Evolutionary conservation across 2,113 vertebrate species (phyloP), one percentile per base, ranked within the genome.

Genomic region (Pimephales promelas): DNA sequence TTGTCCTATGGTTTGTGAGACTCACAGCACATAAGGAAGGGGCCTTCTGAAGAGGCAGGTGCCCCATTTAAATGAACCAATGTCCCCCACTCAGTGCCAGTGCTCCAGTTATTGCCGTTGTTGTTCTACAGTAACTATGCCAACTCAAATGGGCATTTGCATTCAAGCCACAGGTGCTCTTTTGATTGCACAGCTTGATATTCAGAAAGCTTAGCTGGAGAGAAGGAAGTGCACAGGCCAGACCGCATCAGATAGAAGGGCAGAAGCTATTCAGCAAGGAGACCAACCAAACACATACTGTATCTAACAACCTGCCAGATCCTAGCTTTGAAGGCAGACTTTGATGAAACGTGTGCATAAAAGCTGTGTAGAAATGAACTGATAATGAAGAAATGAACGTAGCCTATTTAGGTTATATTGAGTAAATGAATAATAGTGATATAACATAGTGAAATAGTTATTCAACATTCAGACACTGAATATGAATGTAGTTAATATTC

Each of bases 141-240:
- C 56, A 73, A 71, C 76, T 79, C 68, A 54, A 54, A 64, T 66
- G 43, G 34, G 34, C 79, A 79, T 82, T 75, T 75, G 56, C 57
- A 82, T 85, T 83, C 79, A 56, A 79, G 59, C 79, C 74, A 79
- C 83, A 85, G 83, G 83, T 85, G 73, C 26, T 82, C 77, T 82
- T 80, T 79, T 81, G 66, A 87, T 87, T 78, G 73, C 86, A 61
- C 76, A 73, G 75, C 68, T 82, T 81, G 68, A 70, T 79, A 45
- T 70, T 76, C 36, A 24, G 43, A 70, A 76, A 52, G 85, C 85
- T 86, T 78, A 56, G 45, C 79, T 68, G 28, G 45, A 56, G 47
- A 70, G 62, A 52, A 31, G 5, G 36, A 34, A 64, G 47, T 54
- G 79, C 49, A 70, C 10, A 81, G 64, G 47, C 61, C 76, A 74